Evolutionary conservation across 23 tunicate species (phyloP).

Genomic region (Ciona savignyi): DNA sequence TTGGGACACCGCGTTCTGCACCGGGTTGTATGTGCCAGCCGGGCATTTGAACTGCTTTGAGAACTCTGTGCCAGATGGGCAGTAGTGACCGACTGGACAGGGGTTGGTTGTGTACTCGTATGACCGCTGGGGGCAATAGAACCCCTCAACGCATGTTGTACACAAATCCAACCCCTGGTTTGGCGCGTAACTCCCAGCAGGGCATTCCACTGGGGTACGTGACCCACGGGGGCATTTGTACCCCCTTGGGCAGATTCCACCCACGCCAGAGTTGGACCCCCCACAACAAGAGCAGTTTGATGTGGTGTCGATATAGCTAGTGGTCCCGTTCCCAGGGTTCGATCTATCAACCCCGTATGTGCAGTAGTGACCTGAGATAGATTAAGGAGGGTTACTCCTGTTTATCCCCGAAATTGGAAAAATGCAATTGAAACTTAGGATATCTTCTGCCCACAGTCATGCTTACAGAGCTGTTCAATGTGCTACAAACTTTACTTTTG

Average conservation of each 20-base stretch:
- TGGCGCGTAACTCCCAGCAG: constrained; percentile 47
- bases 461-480: too few relatives aligned
- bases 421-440: too few relatives aligned
- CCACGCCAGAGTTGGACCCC: constrained; percentile 57
- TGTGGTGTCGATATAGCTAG: constrained; percentile 14
- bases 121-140: constrained; percentile 57
- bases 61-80: constrained; percentile 40
- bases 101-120: constrained; percentile 21
- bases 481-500: too few relatives aligned
- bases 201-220: constrained; percentile 35
- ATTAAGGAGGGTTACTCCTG: too few relatives aligned
- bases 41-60: too few relatives aligned
- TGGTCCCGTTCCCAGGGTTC: constrained; percentile 73
- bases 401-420: too few relatives aligned
- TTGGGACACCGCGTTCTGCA: too few relatives aligned
- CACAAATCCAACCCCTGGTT: constrained; percentile 39
- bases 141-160: constrained; percentile 43
- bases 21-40: constrained; percentile 43
- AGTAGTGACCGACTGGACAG: constrained; percentile 87
- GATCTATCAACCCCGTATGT: constrained; percentile 63
- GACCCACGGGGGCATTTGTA: constrained; percentile 48
- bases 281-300: constrained; percentile 56
- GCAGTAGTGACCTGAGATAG: constrained; percentile 76
- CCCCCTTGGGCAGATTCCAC: constrained; percentile 80
- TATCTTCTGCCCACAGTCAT: too few relatives aligned